These are phyloP conservation scores for Sphinx pinastri DNA, from an alignment of 2,888 invertebrate species.

Conservation along the genomic window DNA sequence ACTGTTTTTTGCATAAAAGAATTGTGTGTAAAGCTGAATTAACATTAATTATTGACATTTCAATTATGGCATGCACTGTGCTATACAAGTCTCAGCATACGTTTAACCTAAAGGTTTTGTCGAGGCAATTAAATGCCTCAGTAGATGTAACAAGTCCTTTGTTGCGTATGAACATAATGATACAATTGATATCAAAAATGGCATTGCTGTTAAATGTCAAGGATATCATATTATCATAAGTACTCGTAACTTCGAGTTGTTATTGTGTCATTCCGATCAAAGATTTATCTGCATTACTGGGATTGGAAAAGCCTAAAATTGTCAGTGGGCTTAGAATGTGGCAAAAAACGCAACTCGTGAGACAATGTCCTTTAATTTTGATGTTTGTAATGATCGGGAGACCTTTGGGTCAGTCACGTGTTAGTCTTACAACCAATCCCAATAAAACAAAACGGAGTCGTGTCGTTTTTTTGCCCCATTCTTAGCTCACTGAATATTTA, in stretches of 20 bases:
- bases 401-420: no score
- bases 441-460: no score
- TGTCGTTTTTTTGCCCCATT: no score
- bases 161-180: conserved; percentile 1
- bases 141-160: background rate
- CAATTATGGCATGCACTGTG: no score
- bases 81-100: background rate
- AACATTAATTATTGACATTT: no score
- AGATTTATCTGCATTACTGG: background rate
- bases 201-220: conserved; percentile 12
- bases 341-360: no score
- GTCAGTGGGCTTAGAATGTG: background rate
- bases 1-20: no score
- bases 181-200: conserved; percentile 16
- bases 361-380: no score
- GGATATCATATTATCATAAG: background rate
- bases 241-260: background rate
- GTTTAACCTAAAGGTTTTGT: background rate
- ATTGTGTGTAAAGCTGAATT: no score
- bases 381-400: no score
- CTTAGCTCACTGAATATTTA: no score
- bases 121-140: background rate
- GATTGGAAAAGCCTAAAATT: background rate
- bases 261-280: background rate
- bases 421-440: no score